Conservation (phyloP, 2,113 vertebrate species). For the Xiphorhynchus elegans region DNA sequence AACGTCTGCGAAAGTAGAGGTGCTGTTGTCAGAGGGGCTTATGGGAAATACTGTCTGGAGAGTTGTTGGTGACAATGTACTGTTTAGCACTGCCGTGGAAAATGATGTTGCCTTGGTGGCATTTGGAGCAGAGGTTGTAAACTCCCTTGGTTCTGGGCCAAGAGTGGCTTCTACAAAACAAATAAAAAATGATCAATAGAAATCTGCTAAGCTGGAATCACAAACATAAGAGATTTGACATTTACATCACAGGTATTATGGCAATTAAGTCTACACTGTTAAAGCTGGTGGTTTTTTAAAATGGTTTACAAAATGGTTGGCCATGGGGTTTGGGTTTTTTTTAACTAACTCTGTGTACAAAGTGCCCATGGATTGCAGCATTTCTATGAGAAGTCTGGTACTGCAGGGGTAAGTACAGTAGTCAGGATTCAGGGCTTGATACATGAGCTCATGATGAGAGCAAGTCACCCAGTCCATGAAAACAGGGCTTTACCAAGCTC, state of each 20-base stretch:
- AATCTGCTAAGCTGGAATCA: background rate
- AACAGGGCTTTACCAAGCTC: background rate
- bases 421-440: background rate
- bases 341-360: background rate
- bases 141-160: conserved; percentile 62
- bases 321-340: background rate
- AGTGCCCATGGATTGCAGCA: background rate
- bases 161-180: conserved; percentile 72
- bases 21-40: conserved; percentile 87
- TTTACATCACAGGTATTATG: background rate
- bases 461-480: background rate
- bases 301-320: background rate
- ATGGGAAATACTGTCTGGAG: conserved; percentile 80
- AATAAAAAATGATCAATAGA: conserved; percentile 42
- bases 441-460: background rate
- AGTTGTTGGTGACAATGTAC: conserved; percentile 67
- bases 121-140: conserved; percentile 69
- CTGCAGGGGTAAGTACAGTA: background rate
- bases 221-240: background rate
- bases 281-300: background rate
- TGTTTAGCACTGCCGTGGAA: conserved; percentile 70
- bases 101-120: conserved; percentile 63
- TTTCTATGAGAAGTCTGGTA: background rate
- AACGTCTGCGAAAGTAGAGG: conserved; percentile 86
- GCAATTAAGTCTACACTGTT: background rate